Evolutionary conservation across 1,140 invertebrate genomes (phyloP), one percentile per base, ranked within the genome.

Genomic region (Parapsyche elsis): DNA sequence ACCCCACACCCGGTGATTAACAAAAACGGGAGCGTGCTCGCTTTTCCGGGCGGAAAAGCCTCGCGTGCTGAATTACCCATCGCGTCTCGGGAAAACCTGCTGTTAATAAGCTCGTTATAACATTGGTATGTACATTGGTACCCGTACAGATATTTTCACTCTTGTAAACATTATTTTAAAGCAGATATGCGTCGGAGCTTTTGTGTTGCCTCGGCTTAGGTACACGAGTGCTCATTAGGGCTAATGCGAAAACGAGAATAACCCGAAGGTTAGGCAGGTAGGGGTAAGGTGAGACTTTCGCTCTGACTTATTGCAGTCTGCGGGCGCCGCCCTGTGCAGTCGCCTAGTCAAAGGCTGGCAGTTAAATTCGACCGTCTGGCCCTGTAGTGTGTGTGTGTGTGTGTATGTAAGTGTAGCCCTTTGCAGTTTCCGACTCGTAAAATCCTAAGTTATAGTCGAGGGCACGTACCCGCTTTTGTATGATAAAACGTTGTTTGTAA

Each of bases 161-260:
- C 4, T 53, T 75, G 71, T 75, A 53, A 75, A 53, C 71, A 53
- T 75, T 75, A 38, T 9, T 16, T n/a, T 38, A 44, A 21, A 44
- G 12, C 44, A 49, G 71, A n/a, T 53, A 53, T 38, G 38, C 38
- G 71, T 7, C 46, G 23, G 5, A 2, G n/a, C 24, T 38, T 14
- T 57, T 9, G 74, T 12, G 1, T 10, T 57, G 75, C 46, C 10
- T 46, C 45, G 45, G 45, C 5, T 14, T 5, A 53, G 49, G 53
- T 2, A 44, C 45, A 64, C 46, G 57, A 79, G 78, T 79, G 78
- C 78, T 79, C 78, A 79, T 79, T 79, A 79, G 23, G 67, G 67
- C 78, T 79, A 79, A 79, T 79, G 78, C 26, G 78, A 79, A 79
- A 79, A 74, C 78, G 71, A 79, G 71, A 79, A 78, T 49, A 75